Base-by-base conservation (phyloP, 53 echinoderm and acorn worm genomes). In the Echinarachnius parma region DNA sequence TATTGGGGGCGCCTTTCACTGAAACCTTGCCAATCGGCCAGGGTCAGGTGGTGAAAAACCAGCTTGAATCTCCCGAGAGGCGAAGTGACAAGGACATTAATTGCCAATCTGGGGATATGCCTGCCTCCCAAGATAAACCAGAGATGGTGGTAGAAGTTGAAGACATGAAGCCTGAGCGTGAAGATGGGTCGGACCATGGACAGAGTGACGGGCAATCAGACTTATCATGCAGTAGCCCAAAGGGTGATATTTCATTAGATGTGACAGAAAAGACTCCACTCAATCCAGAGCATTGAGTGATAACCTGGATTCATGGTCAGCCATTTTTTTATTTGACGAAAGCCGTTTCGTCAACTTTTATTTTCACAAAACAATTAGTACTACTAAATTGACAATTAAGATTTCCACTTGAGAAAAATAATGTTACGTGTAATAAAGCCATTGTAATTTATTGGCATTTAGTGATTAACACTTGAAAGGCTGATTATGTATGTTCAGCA, bases 71-170 rank as follows among this genome's bases (percentile, higher is more conserved):
- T 18, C 57, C 74, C 1, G 42, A 37, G 4, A 48, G 34, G 35
- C n/a, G 68, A 34, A 44, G 74, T 0, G 74, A 72, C 30, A 72
- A 72, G 74, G 57, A 37, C 34, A 72, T 57, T 28, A 72, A 72
- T 57, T 72, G 74, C 36, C 57, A 3, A 24, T 56, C 74, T 9
- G 13, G 26, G 28, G 56, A 56, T 8, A 16, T 72, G 15, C 3
- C 39, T 24, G 30, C 44, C 2, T 72, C 74, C n/a, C 26, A 26
- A 5, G 74, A 70, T 5, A 22, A 24, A 10, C 0, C 36, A 22
- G 34, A 19, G 14, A 52, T 33, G 1, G 9, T 16, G 48, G 13
- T 31, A 10, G 52, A 29, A 23, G 21, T 52, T 0, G 7, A 9
- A 13, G 52, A 68, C 29, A 52, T 32, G 50, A 34, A 33, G 3